Percentiles rank a stretch among this genome's conserved stretches.
phyloP scores from a whole-genome alignment of 2,797 vertebrate genomes.

The Chloroceryle amazona region DNA sequence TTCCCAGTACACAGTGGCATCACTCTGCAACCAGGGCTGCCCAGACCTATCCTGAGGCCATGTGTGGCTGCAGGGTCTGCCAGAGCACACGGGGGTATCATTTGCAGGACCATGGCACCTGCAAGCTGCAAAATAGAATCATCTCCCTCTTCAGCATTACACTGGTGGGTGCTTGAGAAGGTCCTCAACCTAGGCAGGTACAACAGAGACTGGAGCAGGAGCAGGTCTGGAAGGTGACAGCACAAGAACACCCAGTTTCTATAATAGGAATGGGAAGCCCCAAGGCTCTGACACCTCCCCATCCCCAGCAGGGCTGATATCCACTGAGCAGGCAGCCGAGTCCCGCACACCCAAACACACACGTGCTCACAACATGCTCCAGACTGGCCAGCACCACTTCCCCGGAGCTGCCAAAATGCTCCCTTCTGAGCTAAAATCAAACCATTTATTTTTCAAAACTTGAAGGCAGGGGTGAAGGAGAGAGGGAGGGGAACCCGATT shows the following conservation, averaged over 20 bases:
- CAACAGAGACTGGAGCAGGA: not conserved
- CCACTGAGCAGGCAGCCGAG: rapidly evolving
- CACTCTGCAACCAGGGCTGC: not conserved
- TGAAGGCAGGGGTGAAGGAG: conserved; percentile 33
- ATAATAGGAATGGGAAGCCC: not conserved
- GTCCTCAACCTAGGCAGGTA: not conserved
- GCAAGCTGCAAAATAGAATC: not conserved
- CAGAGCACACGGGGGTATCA: rapidly evolving
- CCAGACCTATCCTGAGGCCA: rapidly evolving
- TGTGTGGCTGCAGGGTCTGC: rapidly evolving
- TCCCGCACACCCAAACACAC: rapidly evolving
- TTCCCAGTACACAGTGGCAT: rapidly evolving
- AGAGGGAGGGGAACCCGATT: conserved; percentile 56
- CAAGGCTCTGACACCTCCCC: rapidly evolving
- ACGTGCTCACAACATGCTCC: not conserved
- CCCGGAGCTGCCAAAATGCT: rapidly evolving
- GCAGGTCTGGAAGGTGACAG: not conserved
- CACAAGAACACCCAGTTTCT: not conserved
- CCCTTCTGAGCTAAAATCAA: not conserved
- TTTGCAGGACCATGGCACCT: not conserved
- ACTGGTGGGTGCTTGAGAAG: not conserved
- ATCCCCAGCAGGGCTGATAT: not conserved
- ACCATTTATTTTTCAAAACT: not conserved
- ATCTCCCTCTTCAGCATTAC: rapidly evolving
- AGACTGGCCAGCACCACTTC: not conserved